Base-by-base conservation (phyloP, 2,113 vertebrate species). In the Eclectus roratus region DNA sequence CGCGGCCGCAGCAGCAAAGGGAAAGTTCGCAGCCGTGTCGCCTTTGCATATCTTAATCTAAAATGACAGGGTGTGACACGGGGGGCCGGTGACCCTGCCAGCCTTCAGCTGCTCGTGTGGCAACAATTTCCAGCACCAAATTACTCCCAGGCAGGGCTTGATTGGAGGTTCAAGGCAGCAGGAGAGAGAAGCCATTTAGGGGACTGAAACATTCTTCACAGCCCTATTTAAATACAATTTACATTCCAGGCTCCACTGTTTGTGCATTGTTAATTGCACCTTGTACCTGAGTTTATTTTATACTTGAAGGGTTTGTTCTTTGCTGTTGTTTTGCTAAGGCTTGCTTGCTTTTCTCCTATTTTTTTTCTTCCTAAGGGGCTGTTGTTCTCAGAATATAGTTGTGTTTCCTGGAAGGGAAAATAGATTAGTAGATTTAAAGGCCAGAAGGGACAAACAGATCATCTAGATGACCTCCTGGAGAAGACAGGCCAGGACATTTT, bases 41-140 rank as follows among this genome's bases (percentile, higher is more conserved):
- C 98, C 98, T 99, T 99, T 99, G 99, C 99, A 98, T 99, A 99
- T 99, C 99, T 99, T 99, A 99, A 99, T 99, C 98, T 97, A 96
- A 99, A 99, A 99, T 99, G 99, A 99, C 99, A 99, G 99, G 98
- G 96, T 98, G 98, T 99, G 99, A 99, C 99, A 99, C 94, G 85
- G 97, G 97, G 97, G 98, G 98, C 97, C 98, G 95, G 97, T 98
- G 98, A 99, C 98, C 99, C 98, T 98, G 98, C 98, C 98, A 98
- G 98, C 96, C 96, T 98, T 98, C 97, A 98, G 97, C 98, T 98
- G 98, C 96, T 98, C 98, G 98, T 98, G 98, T 98, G 98, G 98
- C 98, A 99, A 98, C 98, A 98, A 98, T 99, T 99, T 99, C 98
- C 98, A 98, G 98, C 97, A 96, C 98, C 98, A 98, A 99, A 99